Conservation (phyloP, 2,113 vertebrate genomes). For the Butastur rufipennis region DNA sequence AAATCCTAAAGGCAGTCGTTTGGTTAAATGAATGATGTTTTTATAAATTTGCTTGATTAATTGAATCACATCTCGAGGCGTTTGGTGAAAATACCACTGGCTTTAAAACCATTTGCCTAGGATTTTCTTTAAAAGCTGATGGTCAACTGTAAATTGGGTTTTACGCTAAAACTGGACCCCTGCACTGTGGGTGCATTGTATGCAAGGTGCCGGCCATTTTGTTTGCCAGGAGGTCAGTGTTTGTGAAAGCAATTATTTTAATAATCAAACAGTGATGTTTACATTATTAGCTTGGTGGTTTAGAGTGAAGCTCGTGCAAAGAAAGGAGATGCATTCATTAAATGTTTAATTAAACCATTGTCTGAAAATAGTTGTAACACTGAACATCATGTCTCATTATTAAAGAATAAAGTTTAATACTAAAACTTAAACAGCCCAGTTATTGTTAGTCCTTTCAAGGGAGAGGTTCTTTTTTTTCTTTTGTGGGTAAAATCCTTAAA, state of each 20-base stretch:
- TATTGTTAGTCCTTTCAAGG: neutral
- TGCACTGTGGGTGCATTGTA: neutral
- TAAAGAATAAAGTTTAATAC: neutral
- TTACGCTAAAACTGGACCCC: neutral
- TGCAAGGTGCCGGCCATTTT: neutral
- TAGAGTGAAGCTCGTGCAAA: neutral
- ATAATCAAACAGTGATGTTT: constrained; percentile 11
- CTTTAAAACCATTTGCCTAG: neutral
- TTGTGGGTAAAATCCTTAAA: neutral
- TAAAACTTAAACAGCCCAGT: neutral
- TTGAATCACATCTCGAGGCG: neutral
- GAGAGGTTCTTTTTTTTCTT: neutral
- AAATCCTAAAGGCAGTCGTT: neutral
- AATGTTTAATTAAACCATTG: constrained; percentile 20
- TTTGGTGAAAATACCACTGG: neutral
- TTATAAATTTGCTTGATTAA: neutral
- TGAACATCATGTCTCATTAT: neutral
- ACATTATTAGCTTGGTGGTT: constrained; percentile 8
- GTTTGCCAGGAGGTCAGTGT: neutral
- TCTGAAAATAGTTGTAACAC: neutral
- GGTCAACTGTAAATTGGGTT: neutral
- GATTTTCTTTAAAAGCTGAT: neutral
- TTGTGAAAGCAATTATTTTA: constrained; percentile 27
- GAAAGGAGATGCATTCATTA: neutral
- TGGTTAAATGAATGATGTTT: neutral